phyloP scores from a whole-genome alignment of 2,797 vertebrate genomes.

The Antrozous pallidus region DNA sequence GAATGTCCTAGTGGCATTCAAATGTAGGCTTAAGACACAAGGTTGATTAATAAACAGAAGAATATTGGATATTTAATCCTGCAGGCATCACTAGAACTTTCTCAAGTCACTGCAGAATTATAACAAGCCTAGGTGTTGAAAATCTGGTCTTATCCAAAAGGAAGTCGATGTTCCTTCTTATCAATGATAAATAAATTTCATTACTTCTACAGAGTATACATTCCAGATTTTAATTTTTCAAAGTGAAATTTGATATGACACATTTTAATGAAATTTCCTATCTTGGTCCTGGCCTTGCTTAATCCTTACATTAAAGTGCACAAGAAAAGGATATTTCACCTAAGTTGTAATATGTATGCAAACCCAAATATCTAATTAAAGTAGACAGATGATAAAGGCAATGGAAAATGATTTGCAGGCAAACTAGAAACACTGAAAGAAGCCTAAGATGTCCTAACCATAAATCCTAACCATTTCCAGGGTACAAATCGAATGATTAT shows the following conservation, averaged over 20 bases:
- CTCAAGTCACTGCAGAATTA: constrained; percentile 28
- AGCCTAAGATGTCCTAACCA: background rate
- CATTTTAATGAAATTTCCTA: constrained; percentile 61
- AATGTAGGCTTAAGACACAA: background rate
- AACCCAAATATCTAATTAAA: constrained; percentile 55
- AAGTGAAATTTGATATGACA: constrained; percentile 51
- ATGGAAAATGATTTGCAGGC: constrained; percentile 15
- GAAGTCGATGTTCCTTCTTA: background rate
- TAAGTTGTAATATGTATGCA: constrained; percentile 48
- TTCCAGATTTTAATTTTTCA: constrained; percentile 60
- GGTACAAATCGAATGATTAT: background rate
- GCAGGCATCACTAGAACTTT: background rate
- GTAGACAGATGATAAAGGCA: constrained; percentile 33
- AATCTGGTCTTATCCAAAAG: constrained; percentile 5
- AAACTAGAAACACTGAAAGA: background rate
- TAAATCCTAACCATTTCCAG: background rate
- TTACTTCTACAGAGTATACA: constrained; percentile 16
- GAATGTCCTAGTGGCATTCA: background rate
- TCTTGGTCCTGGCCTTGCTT: constrained; percentile 38
- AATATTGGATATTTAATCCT: background rate
- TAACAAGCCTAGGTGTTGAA: background rate
- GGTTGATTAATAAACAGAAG: background rate
- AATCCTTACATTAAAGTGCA: constrained; percentile 56
- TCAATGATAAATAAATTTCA: background rate
- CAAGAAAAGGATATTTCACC: constrained; percentile 18